Percentiles rank a stretch among this genome's conserved stretches.
Evolutionary conservation across 2,797 vertebrate species (phyloP).

Genomic region (Peromyscus melanophrys): DNA sequence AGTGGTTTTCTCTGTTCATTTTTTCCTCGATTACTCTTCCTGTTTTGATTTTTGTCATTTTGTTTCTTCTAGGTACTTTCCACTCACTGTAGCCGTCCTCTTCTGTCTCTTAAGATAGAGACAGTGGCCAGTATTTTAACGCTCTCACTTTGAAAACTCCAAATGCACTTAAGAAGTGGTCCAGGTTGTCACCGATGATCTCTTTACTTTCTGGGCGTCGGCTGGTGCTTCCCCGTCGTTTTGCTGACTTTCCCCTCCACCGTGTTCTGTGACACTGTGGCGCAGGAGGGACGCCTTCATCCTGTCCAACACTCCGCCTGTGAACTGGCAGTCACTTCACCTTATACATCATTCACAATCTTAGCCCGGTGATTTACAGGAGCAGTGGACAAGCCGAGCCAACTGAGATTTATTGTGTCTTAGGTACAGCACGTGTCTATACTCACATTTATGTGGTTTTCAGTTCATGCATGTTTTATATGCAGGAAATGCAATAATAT

Average conservation of each 20-base stretch:
- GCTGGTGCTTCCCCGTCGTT: neutral
- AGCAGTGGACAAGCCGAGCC: conserved; percentile 24
- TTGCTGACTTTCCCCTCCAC: neutral
- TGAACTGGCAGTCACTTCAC: conserved; percentile 71
- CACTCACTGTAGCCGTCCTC: neutral
- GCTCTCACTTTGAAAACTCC: neutral
- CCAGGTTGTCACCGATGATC: too few species aligned
- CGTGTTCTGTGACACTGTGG: conserved; percentile 68
- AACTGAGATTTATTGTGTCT: conserved; percentile 39
- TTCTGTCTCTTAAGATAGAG: neutral
- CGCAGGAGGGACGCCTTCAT: conserved; percentile 72
- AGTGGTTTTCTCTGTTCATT: neutral
- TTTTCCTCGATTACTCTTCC: neutral
- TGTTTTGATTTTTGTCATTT: neutral
- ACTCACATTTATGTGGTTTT: conserved; percentile 28
- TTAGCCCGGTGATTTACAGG: neutral
- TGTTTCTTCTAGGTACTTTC: neutral
- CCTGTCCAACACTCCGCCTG: conserved; percentile 68
- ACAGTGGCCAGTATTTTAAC: neutral
- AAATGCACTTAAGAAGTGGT: neutral
- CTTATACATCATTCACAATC: conserved; percentile 79
- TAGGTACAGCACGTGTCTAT: neutral
- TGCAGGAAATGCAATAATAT: neutral
- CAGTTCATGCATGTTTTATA: conserved; percentile 13
- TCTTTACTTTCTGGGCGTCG: neutral